Conservation (phyloP, 2,113 vertebrate species). For the Burhinus bistriatus region DNA sequence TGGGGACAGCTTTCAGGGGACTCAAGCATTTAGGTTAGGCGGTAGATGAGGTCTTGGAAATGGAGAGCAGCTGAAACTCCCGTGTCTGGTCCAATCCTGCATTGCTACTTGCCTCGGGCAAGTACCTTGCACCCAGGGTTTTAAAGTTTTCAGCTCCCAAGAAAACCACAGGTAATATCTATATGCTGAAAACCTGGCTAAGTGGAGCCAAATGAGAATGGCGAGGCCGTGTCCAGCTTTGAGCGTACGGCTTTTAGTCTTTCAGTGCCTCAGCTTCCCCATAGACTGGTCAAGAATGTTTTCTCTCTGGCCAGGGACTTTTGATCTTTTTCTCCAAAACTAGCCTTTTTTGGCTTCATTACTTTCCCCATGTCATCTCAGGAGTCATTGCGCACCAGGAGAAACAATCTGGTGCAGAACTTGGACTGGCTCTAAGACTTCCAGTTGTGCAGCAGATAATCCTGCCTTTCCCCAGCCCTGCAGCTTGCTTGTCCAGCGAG, state of each 20-base stretch:
- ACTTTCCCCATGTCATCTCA: background rate
- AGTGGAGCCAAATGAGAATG: fast-evolving
- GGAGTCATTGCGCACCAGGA: background rate
- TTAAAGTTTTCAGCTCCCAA: background rate
- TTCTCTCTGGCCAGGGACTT: background rate
- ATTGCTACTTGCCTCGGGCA: background rate
- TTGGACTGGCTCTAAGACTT: background rate
- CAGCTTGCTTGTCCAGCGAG: background rate
- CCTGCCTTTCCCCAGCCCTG: background rate
- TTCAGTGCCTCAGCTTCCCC: background rate
- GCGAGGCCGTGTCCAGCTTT: fast-evolving
- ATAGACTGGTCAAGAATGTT: background rate
- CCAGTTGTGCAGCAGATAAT: fast-evolving
- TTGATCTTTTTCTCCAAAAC: background rate
- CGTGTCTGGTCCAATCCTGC: fast-evolving
- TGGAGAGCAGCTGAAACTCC: background rate
- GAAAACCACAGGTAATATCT: background rate
- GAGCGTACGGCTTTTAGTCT: fast-evolving
- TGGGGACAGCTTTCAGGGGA: fast-evolving
- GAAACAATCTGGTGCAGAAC: background rate
- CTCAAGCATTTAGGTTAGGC: no score
- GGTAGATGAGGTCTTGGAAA: background rate
- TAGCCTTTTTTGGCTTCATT: background rate
- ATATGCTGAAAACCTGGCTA: fast-evolving
- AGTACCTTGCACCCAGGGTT: background rate